These are phyloP conservation scores for Thalpophila matura DNA, from an alignment of 2,888 invertebrate species.

Conservation along the genomic window DNA sequence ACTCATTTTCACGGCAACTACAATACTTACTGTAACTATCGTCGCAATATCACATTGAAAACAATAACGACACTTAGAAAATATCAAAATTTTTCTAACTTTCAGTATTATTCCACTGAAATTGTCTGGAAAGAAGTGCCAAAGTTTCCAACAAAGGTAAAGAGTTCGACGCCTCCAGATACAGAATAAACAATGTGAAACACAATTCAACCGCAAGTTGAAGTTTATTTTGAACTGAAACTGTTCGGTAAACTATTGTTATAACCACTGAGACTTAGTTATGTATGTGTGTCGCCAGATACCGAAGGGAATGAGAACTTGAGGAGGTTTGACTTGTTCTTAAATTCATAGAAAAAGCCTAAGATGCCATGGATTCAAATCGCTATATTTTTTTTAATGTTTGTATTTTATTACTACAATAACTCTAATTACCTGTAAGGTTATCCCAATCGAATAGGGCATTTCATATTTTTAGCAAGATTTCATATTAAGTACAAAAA, in stretches of 20 bases:
- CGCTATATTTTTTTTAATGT: no score
- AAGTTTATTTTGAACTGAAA: slow-evolving; percentile 60
- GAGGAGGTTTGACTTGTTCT: not conserved
- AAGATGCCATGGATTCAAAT: no score
- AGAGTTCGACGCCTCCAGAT: slow-evolving; percentile 70
- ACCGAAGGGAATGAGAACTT: not conserved
- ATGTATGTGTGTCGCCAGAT: slow-evolving; percentile 11
- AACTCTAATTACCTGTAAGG: no score
- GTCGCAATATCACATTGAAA: not conserved
- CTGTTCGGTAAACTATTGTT: slow-evolving; percentile 49
- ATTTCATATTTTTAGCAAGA: no score
- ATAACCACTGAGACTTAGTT: slow-evolving; percentile 35
- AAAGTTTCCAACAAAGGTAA: slow-evolving; percentile 71
- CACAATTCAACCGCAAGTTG: slow-evolving; percentile 60
- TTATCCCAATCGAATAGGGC: no score
- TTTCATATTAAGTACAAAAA: no score
- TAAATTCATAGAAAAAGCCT: no score
- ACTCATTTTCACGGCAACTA: no score
- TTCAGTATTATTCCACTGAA: slow-evolving; percentile 55
- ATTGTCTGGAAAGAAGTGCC: slow-evolving; percentile 68
- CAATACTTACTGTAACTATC: not conserved
- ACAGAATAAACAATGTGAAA: slow-evolving; percentile 70
- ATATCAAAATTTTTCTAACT: slow-evolving; percentile 45
- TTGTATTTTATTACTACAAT: no score
- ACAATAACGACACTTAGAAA: slow-evolving; percentile 15